Evolutionary conservation across 2,888 invertebrate species (phyloP), one percentile per base, ranked within the genome.

Genomic region (Halocaridina rubra): DNA sequence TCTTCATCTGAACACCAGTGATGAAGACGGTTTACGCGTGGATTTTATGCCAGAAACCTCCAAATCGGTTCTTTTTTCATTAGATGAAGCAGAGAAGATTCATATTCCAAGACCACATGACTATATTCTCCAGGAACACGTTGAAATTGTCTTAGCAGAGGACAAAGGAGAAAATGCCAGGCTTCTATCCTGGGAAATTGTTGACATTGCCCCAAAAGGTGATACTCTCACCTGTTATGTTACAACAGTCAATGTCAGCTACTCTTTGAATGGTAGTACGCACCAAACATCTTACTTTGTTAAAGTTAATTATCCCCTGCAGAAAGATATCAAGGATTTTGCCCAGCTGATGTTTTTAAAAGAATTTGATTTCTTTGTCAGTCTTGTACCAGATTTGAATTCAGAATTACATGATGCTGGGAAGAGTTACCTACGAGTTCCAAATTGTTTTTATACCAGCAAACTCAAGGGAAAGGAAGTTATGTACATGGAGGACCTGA

Each of bases 161-260:
- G 80, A 84, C 32, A 80, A 84, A 32, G 84, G 84, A n/a, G 22
- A 32, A 13, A 53, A 19, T 10, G 80, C 80, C 5, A 13, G 64
- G 3, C 78, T 46, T 13, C 19, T 71, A 5, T 80, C 80, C 10
- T 80, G 69, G 61, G 30, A 29, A 4, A 30, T 79, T 16, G n/a
- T 27, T 5, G 74, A 67, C 67, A 74, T 82, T 39, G 69, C 77
- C n/a, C 29, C 29, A 7, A 69, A 77, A 19, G 82, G 82, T 10
- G 82, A 82, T 61, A 82, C 77, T 39, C 78, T 77, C 29, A 78
- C 78, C 24, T 57, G 77, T 30, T 16, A 69, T 39, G 78, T 82
- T 16, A 77, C 77, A 3, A 77, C 77, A 27, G 57, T 77, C 13
- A 32, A 77, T 16, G 82, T 77, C 22, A 7, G 2, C 2, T 82